Conservation (phyloP, 1,140 invertebrate genomes). For the Hycleus cichorii region DNA sequence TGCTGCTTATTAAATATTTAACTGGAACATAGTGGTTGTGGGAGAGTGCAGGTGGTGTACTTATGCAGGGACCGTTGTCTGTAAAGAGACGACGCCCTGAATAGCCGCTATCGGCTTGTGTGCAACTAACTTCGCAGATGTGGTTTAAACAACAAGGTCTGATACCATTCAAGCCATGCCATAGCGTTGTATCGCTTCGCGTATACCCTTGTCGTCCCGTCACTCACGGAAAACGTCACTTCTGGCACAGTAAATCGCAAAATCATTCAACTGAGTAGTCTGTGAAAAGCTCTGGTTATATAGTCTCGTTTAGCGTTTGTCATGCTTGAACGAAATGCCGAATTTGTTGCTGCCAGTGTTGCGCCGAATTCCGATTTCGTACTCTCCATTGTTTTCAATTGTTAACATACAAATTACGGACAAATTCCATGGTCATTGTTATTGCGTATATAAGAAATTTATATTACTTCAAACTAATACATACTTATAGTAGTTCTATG, state of each 20-base stretch:
- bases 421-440: too few relatives aligned
- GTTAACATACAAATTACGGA: slow-evolving; percentile 3
- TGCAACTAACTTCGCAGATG: slow-evolving; percentile 32
- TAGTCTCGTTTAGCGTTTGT: slow-evolving; percentile 24
- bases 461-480: slow-evolving; percentile 5
- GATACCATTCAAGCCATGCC: slow-evolving; percentile 29
- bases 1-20: slow-evolving; percentile 40
- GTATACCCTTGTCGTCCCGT: slow-evolving; percentile 21
- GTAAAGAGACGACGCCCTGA: slow-evolving; percentile 1
- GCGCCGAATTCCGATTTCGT: slow-evolving; percentile 6
- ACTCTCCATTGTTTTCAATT: slow-evolving; percentile 15
- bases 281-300: slow-evolving; percentile 29
- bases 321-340: slow-evolving; percentile 22
- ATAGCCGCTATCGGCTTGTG: slow-evolving; percentile 23
- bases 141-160: slow-evolving; percentile 31
- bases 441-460: not conserved
- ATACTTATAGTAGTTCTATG: not conserved
- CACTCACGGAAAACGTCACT: slow-evolving; percentile 34
- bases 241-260: slow-evolving; percentile 34
- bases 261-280: slow-evolving; percentile 32
- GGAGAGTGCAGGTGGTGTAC: slow-evolving; percentile 6
- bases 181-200: slow-evolving; percentile 15
- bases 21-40: slow-evolving; percentile 2
- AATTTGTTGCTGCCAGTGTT: slow-evolving; percentile 17
- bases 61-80: slow-evolving; percentile 1